These are phyloP conservation scores for Microplitis demolitor DNA, from an alignment of 1,140 invertebrate species.

Conservation along the genomic window DNA sequence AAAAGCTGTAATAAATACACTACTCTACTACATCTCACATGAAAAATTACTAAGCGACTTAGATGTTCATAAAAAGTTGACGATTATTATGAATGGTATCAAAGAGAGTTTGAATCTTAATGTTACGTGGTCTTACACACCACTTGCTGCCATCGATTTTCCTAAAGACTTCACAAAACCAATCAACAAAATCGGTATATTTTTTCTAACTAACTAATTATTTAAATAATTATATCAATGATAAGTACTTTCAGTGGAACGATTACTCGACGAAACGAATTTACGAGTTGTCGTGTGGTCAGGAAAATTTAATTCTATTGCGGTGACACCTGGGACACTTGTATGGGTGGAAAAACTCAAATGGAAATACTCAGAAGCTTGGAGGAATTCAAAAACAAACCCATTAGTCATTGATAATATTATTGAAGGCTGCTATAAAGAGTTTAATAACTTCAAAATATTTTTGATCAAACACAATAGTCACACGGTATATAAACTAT, in stretches of 20 bases:
- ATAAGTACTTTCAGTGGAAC: constrained; percentile 66
- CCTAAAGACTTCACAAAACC: too few species aligned
- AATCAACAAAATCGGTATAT: background rate
- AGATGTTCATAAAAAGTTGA: too few species aligned
- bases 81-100: too few species aligned
- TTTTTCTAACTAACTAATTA: background rate
- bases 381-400: constrained; percentile 58
- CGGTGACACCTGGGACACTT: constrained; percentile 71
- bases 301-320: constrained; percentile 75
- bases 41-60: too few species aligned
- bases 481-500: constrained; percentile 66
- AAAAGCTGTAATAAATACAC: too few species aligned
- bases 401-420: constrained; percentile 64
- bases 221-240: background rate
- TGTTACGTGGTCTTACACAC: too few species aligned
- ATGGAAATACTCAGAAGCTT: constrained; percentile 61
- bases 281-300: constrained; percentile 72
- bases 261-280: constrained; percentile 70
- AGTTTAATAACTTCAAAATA: constrained; percentile 70
- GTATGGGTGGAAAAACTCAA: constrained; percentile 74
- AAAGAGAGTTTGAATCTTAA: too few species aligned
- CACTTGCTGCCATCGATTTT: too few species aligned
- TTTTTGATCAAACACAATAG: constrained; percentile 77
- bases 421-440: constrained; percentile 71
- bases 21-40: too few species aligned